These are phyloP conservation scores for Parnassius apollo DNA, from an alignment of 2,888 invertebrate genomes.

Conservation along the genomic window DNA sequence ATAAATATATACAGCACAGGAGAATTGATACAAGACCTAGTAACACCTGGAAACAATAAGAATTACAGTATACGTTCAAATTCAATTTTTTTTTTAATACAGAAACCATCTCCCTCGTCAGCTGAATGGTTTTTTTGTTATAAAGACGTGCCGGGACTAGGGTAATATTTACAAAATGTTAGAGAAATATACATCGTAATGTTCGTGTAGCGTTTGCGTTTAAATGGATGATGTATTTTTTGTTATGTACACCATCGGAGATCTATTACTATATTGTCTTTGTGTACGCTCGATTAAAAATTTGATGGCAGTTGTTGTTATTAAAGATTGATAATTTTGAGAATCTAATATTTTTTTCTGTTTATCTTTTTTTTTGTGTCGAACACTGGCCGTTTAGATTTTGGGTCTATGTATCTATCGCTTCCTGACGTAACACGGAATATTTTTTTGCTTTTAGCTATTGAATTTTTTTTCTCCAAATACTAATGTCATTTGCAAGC, in stretches of 20 bases:
- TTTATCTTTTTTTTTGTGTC: too few relatives aligned
- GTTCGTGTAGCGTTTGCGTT: slow-evolving; percentile 56
- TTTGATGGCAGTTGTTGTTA: slow-evolving; percentile 1
- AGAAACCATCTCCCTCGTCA: slow-evolving; percentile 7
- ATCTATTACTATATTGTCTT: slow-evolving; percentile 44
- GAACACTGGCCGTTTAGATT: too few relatives aligned
- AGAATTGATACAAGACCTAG: too few relatives aligned
- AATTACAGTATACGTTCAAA: slow-evolving; percentile 24
- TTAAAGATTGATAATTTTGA: too few relatives aligned
- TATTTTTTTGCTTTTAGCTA: too few relatives aligned
- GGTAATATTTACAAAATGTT: slow-evolving; percentile 66
- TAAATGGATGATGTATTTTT: slow-evolving; percentile 52
- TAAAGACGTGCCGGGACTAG: slow-evolving; percentile 64
- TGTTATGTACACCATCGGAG: slow-evolving; percentile 37
- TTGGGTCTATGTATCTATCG: too few relatives aligned
- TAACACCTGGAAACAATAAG: too few relatives aligned
- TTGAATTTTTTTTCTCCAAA: too few relatives aligned
- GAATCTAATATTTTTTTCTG: too few relatives aligned
- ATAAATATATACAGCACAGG: too few relatives aligned
- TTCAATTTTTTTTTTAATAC: slow-evolving; percentile 50
- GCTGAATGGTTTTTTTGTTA: slow-evolving; percentile 75
- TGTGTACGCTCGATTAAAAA: slow-evolving; percentile 15
- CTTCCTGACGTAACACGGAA: too few relatives aligned
- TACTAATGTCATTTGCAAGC: too few relatives aligned
- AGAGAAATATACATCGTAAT: slow-evolving; percentile 52